Evolutionary conservation across 2,888 invertebrate genomes (phyloP).

Genomic region (Orchestes rusci): DNA sequence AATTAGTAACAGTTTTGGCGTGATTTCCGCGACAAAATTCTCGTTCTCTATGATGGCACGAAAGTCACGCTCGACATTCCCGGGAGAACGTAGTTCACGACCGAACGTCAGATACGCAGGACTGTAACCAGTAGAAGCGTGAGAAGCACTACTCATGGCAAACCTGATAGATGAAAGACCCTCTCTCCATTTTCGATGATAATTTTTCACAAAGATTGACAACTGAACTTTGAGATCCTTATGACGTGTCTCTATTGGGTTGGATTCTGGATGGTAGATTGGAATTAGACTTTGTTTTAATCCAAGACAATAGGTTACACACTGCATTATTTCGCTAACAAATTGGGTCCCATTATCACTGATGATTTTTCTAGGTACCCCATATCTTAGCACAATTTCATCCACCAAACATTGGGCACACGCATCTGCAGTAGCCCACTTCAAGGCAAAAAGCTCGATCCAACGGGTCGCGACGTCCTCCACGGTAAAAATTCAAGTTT

Average conservation of each 20-base stretch:
- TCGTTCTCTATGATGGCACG: not conserved
- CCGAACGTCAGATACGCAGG: too few species aligned
- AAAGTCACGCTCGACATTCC: conserved; percentile 28
- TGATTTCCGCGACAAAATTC: too few species aligned
- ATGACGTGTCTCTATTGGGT: conserved; percentile 25
- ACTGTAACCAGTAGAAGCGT: conserved; percentile 18
- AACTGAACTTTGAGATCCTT: conserved; percentile 34
- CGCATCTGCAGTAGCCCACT: conserved; percentile 17
- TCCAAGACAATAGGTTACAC: conserved; percentile 29
- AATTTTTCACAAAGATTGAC: conserved; percentile 32
- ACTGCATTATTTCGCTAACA: conserved; percentile 33
- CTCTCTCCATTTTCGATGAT: too few species aligned
- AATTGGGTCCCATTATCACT: conserved; percentile 38
- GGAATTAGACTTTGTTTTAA: conserved; percentile 31
- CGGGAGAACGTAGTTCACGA: too few species aligned
- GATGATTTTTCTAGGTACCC: conserved; percentile 33
- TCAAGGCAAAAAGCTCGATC: conserved; percentile 26
- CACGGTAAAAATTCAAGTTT: conserved; percentile 21
- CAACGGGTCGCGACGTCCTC: conserved; percentile 29
- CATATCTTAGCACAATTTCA: conserved; percentile 34
- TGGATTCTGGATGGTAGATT: conserved; percentile 27
- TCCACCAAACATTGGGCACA: conserved; percentile 28
- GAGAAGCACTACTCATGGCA: too few species aligned
- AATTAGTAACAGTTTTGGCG: too few species aligned
- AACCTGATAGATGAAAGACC: too few species aligned